Percentiles rank a stretch among this genome's conserved stretches.
Conservation (phyloP, 92 coral and sea anemone genomes). For the Epizoanthus rinbou region DNA sequence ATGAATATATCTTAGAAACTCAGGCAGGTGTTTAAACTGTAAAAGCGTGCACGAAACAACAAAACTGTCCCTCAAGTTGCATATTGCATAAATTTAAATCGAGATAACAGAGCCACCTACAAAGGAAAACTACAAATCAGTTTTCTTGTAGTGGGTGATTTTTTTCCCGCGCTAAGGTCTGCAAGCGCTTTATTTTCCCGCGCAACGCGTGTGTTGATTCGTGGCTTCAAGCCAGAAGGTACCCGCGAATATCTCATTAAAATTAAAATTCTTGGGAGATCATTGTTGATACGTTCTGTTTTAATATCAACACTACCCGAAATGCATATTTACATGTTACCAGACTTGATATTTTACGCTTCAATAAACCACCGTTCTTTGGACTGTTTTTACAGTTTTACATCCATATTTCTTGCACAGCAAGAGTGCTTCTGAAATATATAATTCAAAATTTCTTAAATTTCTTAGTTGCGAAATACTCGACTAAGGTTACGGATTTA, state of each 20-base stretch:
- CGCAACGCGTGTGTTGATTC: not conserved
- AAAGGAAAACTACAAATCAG: not conserved
- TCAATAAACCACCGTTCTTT: conserved; percentile 9
- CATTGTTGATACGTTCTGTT: conserved; percentile 40
- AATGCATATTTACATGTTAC: conserved; percentile 45
- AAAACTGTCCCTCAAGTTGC: not conserved
- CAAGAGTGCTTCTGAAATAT: conserved; percentile 18
- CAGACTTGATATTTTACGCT: conserved; percentile 35
- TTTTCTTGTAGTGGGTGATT: not conserved
- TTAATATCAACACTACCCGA: conserved; percentile 40
- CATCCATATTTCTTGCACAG: conserved; percentile 38
- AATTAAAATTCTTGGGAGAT: conserved; percentile 32
- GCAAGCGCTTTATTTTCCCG: not conserved
- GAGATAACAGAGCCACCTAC: not conserved
- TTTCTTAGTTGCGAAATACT: conserved; percentile 4
- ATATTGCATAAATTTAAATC: not conserved
- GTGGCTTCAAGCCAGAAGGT: conserved; percentile 24
- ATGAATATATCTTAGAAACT: conserved; percentile 25
- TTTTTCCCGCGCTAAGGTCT: conserved; percentile 21
- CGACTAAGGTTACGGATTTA: conserved; percentile 41
- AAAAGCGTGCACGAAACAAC: conserved; percentile 28
- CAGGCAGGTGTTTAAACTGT: conserved; percentile 39
- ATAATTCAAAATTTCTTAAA: conserved; percentile 29
- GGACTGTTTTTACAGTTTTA: conserved; percentile 1
- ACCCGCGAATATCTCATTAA: conserved; percentile 11